phyloP scores from a whole-genome alignment of 2,113 vertebrate genomes.

The Pardalotus punctatus region DNA sequence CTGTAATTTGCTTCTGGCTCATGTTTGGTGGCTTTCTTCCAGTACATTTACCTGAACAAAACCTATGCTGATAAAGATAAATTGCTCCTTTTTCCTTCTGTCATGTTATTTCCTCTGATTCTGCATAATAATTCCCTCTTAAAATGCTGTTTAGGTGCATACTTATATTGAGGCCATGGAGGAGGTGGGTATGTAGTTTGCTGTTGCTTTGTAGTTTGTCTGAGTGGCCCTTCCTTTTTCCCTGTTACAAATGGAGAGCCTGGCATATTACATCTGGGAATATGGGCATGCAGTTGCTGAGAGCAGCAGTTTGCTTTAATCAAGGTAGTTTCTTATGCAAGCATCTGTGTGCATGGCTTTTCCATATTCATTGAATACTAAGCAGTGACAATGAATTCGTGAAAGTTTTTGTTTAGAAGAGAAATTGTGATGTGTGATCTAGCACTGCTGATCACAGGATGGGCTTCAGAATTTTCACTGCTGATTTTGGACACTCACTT shows the following conservation, averaged over 20 bases:
- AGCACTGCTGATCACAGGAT: not conserved
- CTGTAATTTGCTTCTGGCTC: not conserved
- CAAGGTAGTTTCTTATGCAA: not conserved
- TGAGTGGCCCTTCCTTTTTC: not conserved
- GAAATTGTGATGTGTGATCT: not conserved
- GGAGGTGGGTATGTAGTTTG: not conserved
- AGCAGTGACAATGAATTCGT: not conserved
- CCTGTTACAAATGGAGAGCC: not conserved
- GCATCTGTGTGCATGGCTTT: not conserved
- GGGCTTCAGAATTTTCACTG: not conserved
- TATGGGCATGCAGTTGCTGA: not conserved
- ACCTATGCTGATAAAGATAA: not conserved
- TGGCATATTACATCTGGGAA: not conserved
- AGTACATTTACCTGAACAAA: not conserved
- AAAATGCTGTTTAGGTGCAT: not conserved
- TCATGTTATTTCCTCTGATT: not conserved
- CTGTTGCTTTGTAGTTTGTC: not conserved
- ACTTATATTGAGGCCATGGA: not conserved
- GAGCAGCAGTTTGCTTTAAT: conserved; percentile 11
- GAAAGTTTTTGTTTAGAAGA: not conserved
- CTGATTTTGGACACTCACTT: not conserved
- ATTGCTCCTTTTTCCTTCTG: not conserved
- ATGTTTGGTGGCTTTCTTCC: not conserved
- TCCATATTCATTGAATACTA: not conserved
- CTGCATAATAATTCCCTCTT: not conserved